Conservation (phyloP, 2,888 invertebrate species). For the Yponomeuta evonymella region DNA sequence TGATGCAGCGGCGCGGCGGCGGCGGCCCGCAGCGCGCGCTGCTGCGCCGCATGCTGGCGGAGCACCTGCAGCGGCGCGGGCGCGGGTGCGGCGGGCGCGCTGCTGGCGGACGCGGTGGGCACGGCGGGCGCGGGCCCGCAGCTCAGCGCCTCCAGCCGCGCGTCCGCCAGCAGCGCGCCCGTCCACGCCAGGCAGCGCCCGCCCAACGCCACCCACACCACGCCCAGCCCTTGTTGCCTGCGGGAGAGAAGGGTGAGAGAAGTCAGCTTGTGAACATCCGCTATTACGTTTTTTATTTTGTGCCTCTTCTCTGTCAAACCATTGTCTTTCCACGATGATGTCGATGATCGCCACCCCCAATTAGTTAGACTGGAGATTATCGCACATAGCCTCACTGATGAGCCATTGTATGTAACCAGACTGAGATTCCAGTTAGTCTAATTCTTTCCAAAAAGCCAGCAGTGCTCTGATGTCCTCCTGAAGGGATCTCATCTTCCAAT, state of each 20-base stretch:
- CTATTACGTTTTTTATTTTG: neutral
- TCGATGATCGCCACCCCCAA: too few species aligned
- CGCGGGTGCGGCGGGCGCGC: conserved; percentile 66
- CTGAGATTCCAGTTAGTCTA: too few species aligned
- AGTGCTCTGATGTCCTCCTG: too few species aligned
- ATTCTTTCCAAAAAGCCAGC: too few species aligned
- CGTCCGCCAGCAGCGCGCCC: conserved; percentile 84
- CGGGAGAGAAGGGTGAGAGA: neutral
- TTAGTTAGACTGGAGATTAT: too few species aligned
- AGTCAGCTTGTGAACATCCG: neutral
- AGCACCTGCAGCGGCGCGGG: conserved; percentile 80
- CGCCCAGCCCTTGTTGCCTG: conserved; percentile 91
- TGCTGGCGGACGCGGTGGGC: conserved; percentile 27
- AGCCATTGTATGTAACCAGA: too few species aligned
- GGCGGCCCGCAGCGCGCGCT: conserved; percentile 82
- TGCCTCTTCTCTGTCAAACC: too few species aligned
- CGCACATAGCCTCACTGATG: too few species aligned
- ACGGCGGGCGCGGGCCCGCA: conserved; percentile 33
- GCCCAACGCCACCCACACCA: conserved; percentile 91
- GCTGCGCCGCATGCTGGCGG: conserved; percentile 80
- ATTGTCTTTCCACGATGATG: too few species aligned
- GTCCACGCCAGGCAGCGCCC: conserved; percentile 88
- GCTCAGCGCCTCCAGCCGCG: conserved; percentile 81
- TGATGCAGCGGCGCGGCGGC: conserved; percentile 84
- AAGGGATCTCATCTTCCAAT: too few species aligned